Percentiles rank a stretch among this genome's conserved stretches.
Evolutionary conservation across 2,888 invertebrate genomes (phyloP).

Genomic region (Calameuta filiformis): DNA sequence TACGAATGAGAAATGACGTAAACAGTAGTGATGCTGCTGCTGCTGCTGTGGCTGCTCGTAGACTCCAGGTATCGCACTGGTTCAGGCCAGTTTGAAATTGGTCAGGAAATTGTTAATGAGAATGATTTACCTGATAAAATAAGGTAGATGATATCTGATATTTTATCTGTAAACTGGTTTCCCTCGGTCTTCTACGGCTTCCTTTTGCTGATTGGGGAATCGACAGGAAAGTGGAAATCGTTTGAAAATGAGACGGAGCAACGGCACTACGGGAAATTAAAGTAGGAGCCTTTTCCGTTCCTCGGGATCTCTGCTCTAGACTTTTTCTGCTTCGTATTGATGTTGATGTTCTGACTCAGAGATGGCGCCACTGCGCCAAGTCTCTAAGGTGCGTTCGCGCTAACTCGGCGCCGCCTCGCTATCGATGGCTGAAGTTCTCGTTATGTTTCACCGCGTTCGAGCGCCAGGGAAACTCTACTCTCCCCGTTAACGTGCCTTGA

Average conservation of each 20-base stretch:
- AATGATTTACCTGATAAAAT: background rate
- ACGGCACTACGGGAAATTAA: background rate
- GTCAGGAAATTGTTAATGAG: background rate
- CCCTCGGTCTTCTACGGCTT: background rate
- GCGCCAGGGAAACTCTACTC: background rate
- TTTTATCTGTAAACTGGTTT: background rate
- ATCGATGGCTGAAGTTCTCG: background rate
- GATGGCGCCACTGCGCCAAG: background rate
- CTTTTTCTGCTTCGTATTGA: background rate
- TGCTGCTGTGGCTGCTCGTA: background rate
- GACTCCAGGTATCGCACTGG: background rate
- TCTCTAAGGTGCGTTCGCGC: background rate
- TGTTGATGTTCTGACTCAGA: background rate
- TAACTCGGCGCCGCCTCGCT: background rate
- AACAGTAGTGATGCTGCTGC: background rate
- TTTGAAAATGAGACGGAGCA: background rate
- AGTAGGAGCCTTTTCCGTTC: background rate
- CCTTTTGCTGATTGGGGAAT: background rate
- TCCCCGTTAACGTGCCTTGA: background rate
- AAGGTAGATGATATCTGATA: background rate
- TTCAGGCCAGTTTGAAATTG: background rate
- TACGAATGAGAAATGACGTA: slow-evolving; percentile 1
- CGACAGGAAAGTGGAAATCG: background rate
- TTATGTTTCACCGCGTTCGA: background rate
- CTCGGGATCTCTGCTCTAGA: background rate